Evolutionary conservation across 2,113 vertebrate genomes (phyloP).

Genomic region (Phalacrocorax carbo): DNA sequence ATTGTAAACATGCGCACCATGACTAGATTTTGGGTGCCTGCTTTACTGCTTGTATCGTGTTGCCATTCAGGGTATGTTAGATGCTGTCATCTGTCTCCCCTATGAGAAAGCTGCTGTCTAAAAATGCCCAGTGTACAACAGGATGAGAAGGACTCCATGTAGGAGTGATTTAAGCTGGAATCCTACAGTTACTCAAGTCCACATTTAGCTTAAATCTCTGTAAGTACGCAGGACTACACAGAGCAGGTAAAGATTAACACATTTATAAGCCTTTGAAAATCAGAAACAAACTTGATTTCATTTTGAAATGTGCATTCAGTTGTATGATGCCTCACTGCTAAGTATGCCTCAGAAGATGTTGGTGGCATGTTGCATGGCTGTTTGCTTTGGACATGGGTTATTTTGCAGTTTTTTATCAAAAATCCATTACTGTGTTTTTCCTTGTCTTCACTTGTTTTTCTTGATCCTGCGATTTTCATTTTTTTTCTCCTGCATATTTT

Average conservation of each 20-base stretch:
- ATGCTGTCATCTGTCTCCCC: not conserved
- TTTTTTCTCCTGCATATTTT: not conserved
- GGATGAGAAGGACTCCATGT: not conserved
- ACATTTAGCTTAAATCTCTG: not conserved
- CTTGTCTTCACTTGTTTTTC: not conserved
- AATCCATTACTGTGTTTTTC: not conserved
- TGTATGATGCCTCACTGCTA: not conserved
- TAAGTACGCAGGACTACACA: not conserved
- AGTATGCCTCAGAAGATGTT: constrained; percentile 1
- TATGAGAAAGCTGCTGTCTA: not conserved
- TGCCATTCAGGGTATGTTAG: not conserved
- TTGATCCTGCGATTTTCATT: not conserved
- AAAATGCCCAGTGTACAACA: not conserved
- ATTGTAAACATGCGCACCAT: not conserved
- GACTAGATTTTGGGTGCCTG: not conserved
- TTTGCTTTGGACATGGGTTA: constrained; percentile 2
- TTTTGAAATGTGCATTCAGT: not conserved
- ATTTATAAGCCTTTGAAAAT: constrained; percentile 30
- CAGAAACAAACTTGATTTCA: not conserved
- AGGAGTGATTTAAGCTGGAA: not conserved
- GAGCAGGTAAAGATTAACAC: not conserved
- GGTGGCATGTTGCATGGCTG: not conserved
- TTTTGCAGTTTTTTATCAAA: not conserved
- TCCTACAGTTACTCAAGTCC: not conserved
- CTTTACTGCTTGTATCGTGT: not conserved